Percentiles rank a stretch among this genome's conserved stretches.
Evolutionary conservation across 2,797 vertebrate genomes (phyloP).

Genomic region (Coendou prehensilis): DNA sequence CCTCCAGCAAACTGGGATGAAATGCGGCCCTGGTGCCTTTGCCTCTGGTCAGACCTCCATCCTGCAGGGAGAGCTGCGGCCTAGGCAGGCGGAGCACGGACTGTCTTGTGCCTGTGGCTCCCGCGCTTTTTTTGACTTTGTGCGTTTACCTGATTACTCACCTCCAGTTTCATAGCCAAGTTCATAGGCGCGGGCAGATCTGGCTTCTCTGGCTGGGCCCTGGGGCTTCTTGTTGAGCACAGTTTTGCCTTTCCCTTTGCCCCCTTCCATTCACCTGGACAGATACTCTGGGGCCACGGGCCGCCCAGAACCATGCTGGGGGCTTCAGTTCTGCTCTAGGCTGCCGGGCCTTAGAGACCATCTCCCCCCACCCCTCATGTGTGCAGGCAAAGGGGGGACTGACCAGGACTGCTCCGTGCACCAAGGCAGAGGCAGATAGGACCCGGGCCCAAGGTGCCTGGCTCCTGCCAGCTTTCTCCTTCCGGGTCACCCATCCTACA

Average conservation of each 20-base stretch:
- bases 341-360: not conserved
- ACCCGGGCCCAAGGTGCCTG: not conserved
- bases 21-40: accelerated
- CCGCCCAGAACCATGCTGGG: not conserved
- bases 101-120: not conserved
- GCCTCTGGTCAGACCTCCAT: not conserved
- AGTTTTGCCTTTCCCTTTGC: not conserved
- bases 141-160: not conserved
- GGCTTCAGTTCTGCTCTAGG: not conserved
- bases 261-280: not conserved
- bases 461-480: not conserved
- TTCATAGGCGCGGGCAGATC: not conserved
- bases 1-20: not conserved
- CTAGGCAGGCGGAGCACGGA: not conserved
- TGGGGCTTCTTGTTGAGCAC: not conserved
- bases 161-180: not conserved
- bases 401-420: accelerated
- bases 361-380: not conserved
- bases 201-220: not conserved
- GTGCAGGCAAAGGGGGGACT: not conserved
- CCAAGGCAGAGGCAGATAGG: not conserved
- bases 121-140: not conserved
- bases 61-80: not conserved
- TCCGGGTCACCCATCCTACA: not conserved
- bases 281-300: not conserved